A percentile compares a stretch with the other conserved stretches of the same genome.
Conservation (phyloP, 2,113 vertebrate species). For the Stictonetta naevosa region DNA sequence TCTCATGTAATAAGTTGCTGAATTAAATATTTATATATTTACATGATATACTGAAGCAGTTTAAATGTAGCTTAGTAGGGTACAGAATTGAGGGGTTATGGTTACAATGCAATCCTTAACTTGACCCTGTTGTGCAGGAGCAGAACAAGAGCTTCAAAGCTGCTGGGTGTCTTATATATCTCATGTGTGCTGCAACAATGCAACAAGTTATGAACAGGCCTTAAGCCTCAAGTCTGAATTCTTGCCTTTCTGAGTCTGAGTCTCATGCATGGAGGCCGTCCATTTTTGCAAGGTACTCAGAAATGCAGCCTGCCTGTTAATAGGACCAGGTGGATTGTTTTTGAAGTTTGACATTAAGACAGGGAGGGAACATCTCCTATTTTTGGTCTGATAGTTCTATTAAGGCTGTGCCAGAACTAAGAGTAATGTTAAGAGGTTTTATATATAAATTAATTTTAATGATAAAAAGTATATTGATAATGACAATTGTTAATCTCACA, state of each 20-base stretch:
- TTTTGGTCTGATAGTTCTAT: background rate
- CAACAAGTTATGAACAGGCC: conserved; percentile 76
- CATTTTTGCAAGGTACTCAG: background rate
- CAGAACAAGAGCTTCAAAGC: conserved; percentile 34
- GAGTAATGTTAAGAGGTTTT: background rate
- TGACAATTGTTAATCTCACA: background rate
- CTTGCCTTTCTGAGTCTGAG: conserved; percentile 66
- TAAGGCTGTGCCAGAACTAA: background rate
- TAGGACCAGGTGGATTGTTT: conserved; percentile 3
- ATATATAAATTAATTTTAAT: background rate
- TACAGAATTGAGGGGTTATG: background rate
- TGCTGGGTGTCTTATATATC: conserved; percentile 67
- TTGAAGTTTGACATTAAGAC: background rate
- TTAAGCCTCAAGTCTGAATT: conserved; percentile 62
- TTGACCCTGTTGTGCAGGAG: conserved; percentile 55
- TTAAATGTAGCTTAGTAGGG: background rate
- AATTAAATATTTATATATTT: background rate
- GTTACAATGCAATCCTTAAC: conserved; percentile 43
- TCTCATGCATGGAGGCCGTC: conserved; percentile 42
- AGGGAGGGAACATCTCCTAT: background rate
- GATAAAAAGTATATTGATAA: background rate
- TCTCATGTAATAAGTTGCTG: background rate
- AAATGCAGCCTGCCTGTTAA: background rate
- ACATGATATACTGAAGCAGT: background rate
- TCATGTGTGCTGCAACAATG: conserved; percentile 65